Conservation (phyloP, 2,888 invertebrate genomes). For the Gastracanthus pulcherrimus region DNA sequence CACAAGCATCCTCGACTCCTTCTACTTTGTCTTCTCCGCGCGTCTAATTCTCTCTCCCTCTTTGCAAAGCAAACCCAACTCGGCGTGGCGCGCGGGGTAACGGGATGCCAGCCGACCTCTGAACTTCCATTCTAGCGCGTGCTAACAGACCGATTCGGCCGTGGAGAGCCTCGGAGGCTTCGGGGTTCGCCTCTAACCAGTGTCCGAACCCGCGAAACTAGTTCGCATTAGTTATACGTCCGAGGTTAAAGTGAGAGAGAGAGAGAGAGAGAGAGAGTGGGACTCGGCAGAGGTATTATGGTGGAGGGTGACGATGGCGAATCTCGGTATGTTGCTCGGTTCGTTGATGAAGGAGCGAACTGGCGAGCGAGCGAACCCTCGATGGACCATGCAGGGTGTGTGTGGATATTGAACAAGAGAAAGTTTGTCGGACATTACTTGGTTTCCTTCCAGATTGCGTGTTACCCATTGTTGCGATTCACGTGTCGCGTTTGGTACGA, state of each 20-base stretch:
- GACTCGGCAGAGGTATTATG: conserved; percentile 25
- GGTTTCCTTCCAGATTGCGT: neutral
- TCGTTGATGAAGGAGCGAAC: conserved; percentile 53
- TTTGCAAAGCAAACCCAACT: neutral
- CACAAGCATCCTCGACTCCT: too few species aligned
- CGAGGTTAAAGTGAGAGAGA: conserved; percentile 3
- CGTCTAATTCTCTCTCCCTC: too few species aligned
- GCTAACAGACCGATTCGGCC: conserved; percentile 60
- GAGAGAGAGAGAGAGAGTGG: too few species aligned
- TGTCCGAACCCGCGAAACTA: conserved; percentile 72
- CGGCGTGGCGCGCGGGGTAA: neutral
- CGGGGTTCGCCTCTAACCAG: conserved; percentile 61
- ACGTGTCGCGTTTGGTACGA: neutral
- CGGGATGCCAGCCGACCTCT: conserved; percentile 50
- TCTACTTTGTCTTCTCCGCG: neutral
- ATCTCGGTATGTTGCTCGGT: conserved; percentile 54
- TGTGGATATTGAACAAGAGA: conserved; percentile 43
- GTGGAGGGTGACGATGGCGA: conserved; percentile 17
- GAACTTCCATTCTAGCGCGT: conserved; percentile 59
- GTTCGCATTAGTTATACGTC: conserved; percentile 62
- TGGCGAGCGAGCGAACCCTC: neutral
- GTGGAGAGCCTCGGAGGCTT: conserved; percentile 19
- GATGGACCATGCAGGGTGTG: neutral
- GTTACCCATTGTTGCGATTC: conserved; percentile 61
- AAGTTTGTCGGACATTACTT: conserved; percentile 3